Percentiles rank a stretch among this genome's conserved stretches.
These are phyloP conservation scores for Dendrolimus pini DNA, from an alignment of 2,888 invertebrate species.

Conservation along the genomic window DNA sequence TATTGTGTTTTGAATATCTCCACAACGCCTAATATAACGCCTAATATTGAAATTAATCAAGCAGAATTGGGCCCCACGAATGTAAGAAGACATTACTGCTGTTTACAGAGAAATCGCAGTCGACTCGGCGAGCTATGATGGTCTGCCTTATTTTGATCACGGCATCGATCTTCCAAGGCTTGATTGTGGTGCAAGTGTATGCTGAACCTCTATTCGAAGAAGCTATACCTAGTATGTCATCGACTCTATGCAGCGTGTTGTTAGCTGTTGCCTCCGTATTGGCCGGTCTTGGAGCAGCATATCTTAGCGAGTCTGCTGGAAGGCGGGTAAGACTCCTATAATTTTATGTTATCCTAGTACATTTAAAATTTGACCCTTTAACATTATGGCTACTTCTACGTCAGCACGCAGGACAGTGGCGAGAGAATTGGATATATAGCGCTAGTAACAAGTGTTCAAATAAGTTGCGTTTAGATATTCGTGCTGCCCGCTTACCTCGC, in stretches of 20 bases:
- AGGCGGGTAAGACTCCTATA: conserved; percentile 21
- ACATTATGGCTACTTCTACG: too few relatives aligned
- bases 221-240: conserved; percentile 23
- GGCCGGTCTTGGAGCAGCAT: conserved; percentile 19
- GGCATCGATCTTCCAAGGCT: conserved; percentile 24
- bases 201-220: conserved; percentile 23
- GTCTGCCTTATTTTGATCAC: background rate
- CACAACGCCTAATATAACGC: too few relatives aligned
- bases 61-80: too few relatives aligned
- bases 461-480: too few relatives aligned
- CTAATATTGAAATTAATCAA: too few relatives aligned
- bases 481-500: too few relatives aligned
- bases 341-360: background rate
- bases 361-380: too few relatives aligned
- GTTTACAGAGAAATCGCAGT: background rate
- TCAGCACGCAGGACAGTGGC: too few relatives aligned
- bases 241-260: conserved; percentile 22
- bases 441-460: too few relatives aligned
- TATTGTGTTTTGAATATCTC: too few relatives aligned
- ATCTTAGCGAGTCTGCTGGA: conserved; percentile 20
- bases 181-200: conserved; percentile 26
- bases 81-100: background rate
- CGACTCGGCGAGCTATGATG: background rate
- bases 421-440: too few relatives aligned
- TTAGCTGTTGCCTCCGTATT: conserved; percentile 21